phyloP scores from a whole-genome alignment of 1,140 invertebrate species.

The Procambarus clarkii region DNA sequence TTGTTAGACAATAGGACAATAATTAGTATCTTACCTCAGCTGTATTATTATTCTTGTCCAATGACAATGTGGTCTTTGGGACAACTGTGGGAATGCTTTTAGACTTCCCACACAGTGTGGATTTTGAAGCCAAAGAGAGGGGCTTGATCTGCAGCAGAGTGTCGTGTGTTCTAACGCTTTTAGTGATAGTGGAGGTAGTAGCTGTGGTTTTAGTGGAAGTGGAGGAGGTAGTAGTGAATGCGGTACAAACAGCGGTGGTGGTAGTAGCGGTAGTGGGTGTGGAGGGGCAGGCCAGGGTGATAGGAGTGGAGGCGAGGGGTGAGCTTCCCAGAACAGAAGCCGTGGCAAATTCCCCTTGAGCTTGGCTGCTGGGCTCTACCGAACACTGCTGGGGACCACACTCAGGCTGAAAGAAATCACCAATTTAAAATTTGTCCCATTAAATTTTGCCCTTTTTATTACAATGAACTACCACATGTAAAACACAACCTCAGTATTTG shows the following conservation, averaged over 20 bases:
- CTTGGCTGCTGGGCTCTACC: conserved; percentile 50
- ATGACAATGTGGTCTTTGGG: conserved; percentile 9
- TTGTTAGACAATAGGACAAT: not conserved
- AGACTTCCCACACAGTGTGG: not conserved
- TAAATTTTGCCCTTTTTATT: too few species aligned
- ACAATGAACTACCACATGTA: too few species aligned
- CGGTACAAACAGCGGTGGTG: conserved; percentile 9
- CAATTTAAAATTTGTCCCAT: not conserved
- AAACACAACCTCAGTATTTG: too few species aligned
- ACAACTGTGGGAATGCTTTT: conserved; percentile 6
- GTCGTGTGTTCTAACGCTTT: conserved; percentile 10
- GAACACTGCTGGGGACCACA: conserved; percentile 47
- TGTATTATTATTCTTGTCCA: conserved; percentile 34
- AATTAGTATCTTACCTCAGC: conserved; percentile 45
- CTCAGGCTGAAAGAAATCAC: conserved; percentile 43
- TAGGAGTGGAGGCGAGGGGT: conserved; percentile 28
- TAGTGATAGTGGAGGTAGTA: conserved; percentile 28
- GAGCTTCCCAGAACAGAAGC: conserved; percentile 50
- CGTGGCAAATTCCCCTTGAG: conserved; percentile 40
- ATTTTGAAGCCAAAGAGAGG: not conserved
- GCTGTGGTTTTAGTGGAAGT: conserved; percentile 21
- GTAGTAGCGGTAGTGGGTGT: conserved; percentile 13
- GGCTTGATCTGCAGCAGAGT: conserved; percentile 24
- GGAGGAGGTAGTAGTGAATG: conserved; percentile 25
- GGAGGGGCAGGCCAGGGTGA: conserved; percentile 34